Conservation (phyloP, 2,113 vertebrate genomes). For the Mus musculus region DNA sequence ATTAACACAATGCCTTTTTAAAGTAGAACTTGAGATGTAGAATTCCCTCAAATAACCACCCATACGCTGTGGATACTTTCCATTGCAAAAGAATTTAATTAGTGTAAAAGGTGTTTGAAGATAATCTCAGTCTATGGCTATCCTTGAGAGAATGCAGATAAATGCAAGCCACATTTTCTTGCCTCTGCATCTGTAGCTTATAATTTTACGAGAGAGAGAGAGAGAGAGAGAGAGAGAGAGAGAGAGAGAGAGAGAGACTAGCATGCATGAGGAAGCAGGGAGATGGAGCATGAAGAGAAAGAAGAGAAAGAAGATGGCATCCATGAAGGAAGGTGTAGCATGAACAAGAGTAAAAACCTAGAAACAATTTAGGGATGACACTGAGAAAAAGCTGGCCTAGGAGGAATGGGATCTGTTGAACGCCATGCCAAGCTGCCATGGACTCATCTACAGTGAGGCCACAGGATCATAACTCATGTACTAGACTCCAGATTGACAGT, state of each 20-base stretch:
- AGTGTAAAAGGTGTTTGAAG: neutral
- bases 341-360: too few relatives aligned
- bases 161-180: neutral
- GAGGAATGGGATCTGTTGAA: too few relatives aligned
- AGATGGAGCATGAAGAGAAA: neutral
- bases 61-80: neutral
- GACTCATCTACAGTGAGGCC: too few relatives aligned
- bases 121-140: neutral
- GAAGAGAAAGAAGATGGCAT: neutral
- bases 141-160: neutral
- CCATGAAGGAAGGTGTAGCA: too few relatives aligned
- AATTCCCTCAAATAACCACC: conserved; percentile 2
- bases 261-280: neutral
- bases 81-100: neutral
- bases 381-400: too few relatives aligned
- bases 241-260: too few relatives aligned
- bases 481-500: neutral
- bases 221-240: neutral
- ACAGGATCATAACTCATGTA: too few relatives aligned
- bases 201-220: neutral
- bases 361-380: too few relatives aligned
- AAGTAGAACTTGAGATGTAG: neutral
- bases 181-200: neutral
- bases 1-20: neutral
- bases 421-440: too few relatives aligned